These are phyloP conservation scores for Catocala nupta DNA, from an alignment of 2,888 invertebrate species.

Conservation along the genomic window DNA sequence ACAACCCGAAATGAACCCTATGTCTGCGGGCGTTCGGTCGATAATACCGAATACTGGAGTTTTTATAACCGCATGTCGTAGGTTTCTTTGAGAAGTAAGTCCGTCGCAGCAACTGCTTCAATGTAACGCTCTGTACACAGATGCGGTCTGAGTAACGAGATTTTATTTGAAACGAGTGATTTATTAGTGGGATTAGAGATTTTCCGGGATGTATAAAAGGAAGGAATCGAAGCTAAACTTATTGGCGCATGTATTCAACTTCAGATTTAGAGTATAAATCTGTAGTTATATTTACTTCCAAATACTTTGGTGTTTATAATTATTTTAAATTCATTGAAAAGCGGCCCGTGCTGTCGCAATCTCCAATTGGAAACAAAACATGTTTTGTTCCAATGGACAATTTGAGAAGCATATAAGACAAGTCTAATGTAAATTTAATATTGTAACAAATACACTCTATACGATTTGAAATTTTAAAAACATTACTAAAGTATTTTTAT, in stretches of 20 bases:
- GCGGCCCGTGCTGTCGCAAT: too few species aligned
- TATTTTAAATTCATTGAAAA: too few species aligned
- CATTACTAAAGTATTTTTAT: too few species aligned
- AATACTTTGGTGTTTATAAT: too few species aligned
- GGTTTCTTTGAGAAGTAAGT: constrained; percentile 66
- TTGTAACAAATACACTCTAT: too few species aligned
- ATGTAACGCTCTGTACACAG: constrained; percentile 70
- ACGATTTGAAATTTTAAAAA: too few species aligned
- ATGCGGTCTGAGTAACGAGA: constrained; percentile 77
- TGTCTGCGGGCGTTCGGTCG: constrained; percentile 16
- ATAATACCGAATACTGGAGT: constrained; percentile 32
- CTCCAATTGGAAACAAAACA: too few species aligned
- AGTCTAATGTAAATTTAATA: too few species aligned
- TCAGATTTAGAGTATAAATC: not conserved
- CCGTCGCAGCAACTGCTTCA: constrained; percentile 64
- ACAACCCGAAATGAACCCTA: constrained; percentile 46
- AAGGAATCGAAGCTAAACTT: constrained; percentile 26
- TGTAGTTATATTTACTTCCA: not conserved
- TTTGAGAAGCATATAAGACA: too few species aligned
- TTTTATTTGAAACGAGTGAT: constrained; percentile 66
- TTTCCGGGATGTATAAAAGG: constrained; percentile 39
- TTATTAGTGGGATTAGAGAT: constrained; percentile 55
- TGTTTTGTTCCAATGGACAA: too few species aligned
- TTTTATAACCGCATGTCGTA: constrained; percentile 59
- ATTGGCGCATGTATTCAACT: constrained; percentile 19